These are phyloP conservation scores for Sebastiscus tertius DNA, from an alignment of 2,797 vertebrate species.

Conservation along the genomic window DNA sequence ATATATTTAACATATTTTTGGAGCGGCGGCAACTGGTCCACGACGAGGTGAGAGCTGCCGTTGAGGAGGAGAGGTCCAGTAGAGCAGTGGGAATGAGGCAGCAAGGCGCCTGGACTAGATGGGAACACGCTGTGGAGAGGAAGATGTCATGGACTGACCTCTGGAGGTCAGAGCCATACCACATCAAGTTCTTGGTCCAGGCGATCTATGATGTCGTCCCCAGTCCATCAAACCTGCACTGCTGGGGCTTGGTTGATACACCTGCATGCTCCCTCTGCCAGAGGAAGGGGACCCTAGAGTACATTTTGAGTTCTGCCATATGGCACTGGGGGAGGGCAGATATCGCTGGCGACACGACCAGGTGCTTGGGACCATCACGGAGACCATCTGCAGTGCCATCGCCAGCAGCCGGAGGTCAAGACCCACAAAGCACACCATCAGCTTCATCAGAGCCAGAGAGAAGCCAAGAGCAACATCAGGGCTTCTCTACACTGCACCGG, in stretches of 20 bases:
- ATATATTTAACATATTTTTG: no score
- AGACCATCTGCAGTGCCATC: no score
- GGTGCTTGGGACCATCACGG: accelerated
- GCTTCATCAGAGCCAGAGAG: no score
- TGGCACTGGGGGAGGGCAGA: not conserved
- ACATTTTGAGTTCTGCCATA: not conserved
- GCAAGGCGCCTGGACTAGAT: not conserved
- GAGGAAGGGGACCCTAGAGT: not conserved
- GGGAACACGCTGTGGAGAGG: not conserved
- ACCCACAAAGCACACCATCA: no score
- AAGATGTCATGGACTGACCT: not conserved
- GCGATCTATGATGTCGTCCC: not conserved
- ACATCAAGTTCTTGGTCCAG: not conserved
- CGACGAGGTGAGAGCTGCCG: not conserved
- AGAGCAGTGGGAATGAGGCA: not conserved
- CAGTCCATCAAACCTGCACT: not conserved
- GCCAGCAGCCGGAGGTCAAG: no score
- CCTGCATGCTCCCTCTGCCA: not conserved
- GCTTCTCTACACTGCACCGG: no score
- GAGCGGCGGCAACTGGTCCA: not conserved
- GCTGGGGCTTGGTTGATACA: not conserved
- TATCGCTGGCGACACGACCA: no score
- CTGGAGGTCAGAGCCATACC: not conserved
- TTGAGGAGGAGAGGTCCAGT: not conserved
- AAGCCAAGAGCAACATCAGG: no score